phyloP scores from a whole-genome alignment of 2,888 invertebrate species.

The Crossocerus cetratus region DNA sequence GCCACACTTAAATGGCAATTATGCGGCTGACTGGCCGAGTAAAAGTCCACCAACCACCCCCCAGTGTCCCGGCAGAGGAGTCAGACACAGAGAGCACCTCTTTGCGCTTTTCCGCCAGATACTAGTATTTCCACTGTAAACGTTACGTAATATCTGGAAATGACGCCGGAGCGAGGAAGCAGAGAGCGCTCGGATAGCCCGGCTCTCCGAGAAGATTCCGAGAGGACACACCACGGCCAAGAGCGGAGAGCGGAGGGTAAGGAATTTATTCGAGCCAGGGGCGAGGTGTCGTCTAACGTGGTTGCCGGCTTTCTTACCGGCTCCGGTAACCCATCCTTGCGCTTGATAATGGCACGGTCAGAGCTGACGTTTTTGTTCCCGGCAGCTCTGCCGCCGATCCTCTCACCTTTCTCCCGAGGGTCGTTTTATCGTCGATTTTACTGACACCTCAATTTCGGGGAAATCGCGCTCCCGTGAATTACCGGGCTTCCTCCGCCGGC shows the following conservation, averaged over 20 bases:
- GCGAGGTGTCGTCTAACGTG: constrained; percentile 9
- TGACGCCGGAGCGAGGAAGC: not conserved
- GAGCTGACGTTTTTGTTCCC: constrained; percentile 4
- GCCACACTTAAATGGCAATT: not conserved
- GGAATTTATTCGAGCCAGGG: not conserved
- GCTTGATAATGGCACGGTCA: constrained; percentile 12
- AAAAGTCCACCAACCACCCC: not conserved
- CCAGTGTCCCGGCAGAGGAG: no score
- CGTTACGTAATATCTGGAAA: constrained; percentile 5
- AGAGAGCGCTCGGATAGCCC: not conserved
- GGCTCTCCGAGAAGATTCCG: not conserved
- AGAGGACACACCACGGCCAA: not conserved
- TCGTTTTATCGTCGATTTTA: constrained; percentile 14
- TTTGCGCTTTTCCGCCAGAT: not conserved
- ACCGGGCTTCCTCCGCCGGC: not conserved
- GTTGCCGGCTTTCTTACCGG: not conserved
- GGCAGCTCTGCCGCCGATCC: not conserved
- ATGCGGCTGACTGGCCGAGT: not conserved
- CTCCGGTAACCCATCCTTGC: not conserved
- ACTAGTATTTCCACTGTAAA: not conserved
- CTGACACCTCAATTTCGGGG: constrained; percentile 31
- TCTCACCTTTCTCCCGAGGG: constrained; percentile 6
- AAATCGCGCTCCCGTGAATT: constrained; percentile 12
- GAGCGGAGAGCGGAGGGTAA: not conserved
- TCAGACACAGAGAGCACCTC: not conserved